phyloP scores from a whole-genome alignment of 2,888 invertebrate species.

The Tenthredo mesomela region DNA sequence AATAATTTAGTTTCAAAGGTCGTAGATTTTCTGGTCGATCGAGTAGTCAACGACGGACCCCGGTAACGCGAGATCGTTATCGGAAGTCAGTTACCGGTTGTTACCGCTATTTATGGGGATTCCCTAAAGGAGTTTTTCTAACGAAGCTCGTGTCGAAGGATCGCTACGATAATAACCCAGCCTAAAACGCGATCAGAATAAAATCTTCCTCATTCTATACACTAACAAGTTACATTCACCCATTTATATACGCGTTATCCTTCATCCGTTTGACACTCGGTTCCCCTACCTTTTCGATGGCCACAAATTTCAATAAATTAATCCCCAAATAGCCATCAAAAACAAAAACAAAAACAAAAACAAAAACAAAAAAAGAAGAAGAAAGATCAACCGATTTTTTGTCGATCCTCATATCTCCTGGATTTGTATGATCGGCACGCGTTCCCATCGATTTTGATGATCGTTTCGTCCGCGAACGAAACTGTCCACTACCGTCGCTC shows the following conservation, averaged over 20 bases:
- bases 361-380: neutral
- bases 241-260: neutral
- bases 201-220: slow-evolving; percentile 29
- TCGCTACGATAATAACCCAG: slow-evolving; percentile 35
- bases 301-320: neutral
- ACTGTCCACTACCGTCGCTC: slow-evolving; percentile 44
- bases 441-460: slow-evolving; percentile 32
- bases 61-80: slow-evolving; percentile 50
- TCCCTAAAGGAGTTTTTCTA: slow-evolving; percentile 28
- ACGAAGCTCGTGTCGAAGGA: slow-evolving; percentile 49
- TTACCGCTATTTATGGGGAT: slow-evolving; percentile 47
- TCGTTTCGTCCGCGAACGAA: slow-evolving; percentile 13
- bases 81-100: slow-evolving; percentile 49
- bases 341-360: neutral
- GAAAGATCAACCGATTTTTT: neutral
- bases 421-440: slow-evolving; percentile 13
- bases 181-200: slow-evolving; percentile 30
- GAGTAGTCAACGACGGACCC: neutral
- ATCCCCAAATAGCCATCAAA: neutral
- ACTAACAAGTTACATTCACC: neutral
- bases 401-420: neutral
- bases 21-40: slow-evolving; percentile 41
- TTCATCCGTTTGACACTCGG: neutral
- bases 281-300: neutral
- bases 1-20: slow-evolving; percentile 42